Percentiles rank a stretch among this genome's conserved stretches.
Evolutionary conservation across 2,797 vertebrate genomes (phyloP).

Genomic region (Halcyon chelicuti): DNA sequence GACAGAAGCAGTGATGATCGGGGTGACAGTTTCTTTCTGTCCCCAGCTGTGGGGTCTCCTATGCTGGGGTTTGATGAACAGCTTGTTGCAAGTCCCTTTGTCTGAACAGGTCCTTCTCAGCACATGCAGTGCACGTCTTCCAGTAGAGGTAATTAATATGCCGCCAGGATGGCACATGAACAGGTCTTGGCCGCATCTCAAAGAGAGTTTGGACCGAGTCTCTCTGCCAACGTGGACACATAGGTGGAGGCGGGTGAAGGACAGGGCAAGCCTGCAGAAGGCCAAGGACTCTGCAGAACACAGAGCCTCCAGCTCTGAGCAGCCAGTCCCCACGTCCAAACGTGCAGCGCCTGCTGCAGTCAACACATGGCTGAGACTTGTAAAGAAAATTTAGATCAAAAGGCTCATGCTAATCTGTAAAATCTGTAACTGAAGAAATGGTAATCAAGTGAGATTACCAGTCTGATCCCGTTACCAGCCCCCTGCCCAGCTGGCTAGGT

Average conservation of each 20-base stretch:
- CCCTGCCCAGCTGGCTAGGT: background rate
- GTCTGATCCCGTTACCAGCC: background rate
- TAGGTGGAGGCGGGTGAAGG: background rate
- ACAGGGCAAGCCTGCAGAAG: background rate
- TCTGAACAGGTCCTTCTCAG: background rate
- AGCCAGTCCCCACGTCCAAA: fast-evolving
- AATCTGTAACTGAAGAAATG: background rate
- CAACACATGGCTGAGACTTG: background rate
- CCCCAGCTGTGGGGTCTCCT: background rate
- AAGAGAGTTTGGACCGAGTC: background rate
- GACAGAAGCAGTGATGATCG: background rate
- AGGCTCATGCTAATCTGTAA: background rate
- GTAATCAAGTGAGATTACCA: background rate
- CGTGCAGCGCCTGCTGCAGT: fast-evolving
- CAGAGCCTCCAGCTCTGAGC: fast-evolving
- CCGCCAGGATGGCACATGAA: background rate
- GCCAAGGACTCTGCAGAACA: background rate
- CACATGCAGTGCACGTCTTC: background rate
- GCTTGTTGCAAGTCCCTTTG: background rate
- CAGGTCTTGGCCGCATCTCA: fast-evolving
- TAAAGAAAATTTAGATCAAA: background rate
- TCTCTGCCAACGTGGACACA: background rate
- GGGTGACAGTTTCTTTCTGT: background rate
- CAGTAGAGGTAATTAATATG: background rate
- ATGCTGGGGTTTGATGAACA: background rate